Base-by-base conservation (phyloP, 2,113 vertebrate species). In the Ifrita kowaldi region DNA sequence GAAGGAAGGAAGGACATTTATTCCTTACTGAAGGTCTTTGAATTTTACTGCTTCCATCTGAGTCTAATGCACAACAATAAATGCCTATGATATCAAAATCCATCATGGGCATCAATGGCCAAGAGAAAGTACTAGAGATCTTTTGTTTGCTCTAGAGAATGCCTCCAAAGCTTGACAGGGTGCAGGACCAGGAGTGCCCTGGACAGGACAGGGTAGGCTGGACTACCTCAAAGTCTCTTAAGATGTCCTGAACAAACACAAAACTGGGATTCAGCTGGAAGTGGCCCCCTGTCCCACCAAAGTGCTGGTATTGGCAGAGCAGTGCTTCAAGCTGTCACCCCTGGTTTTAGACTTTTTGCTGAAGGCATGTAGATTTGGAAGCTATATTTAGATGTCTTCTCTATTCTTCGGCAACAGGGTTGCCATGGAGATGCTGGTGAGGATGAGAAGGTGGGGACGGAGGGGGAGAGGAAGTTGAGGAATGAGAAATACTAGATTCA, bases 371-470 rank as follows among this genome's bases (percentile, higher is more conserved):
- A 97, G 97, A 98, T 97, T 97, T 96, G 89, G 93, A 96, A 96
- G 96, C 97, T 98, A 98, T 98, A 98, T 98, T 98, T 98, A 98
- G 98, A 98, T 92, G 93, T 95, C 95, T 98, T 96, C 75, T 65
- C 91, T 97, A 87, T 98, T 98, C 97, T 97, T 95, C 96, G 97
- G 97, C 88, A 98, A 97, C 94, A 97, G 89, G 92, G 98, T 98
- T 98, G 97, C 98, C 97, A 98, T 98, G 98, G 98, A 97, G 97
- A 98, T 97, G 87, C 86, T 87, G 89, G 94, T 52, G 10, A 92
- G 85, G 76, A 96, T 0, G 10, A 84, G 91, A 79, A 92, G 74
- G 87, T 94, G 90, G 73, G 69, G 87, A 95, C 1, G 8, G 77
- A 97, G 86, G 33, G 77, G 91, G 88, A 96, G 96, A 91, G 71